Percentiles rank a stretch among this genome's conserved stretches.
phyloP scores from a whole-genome alignment of 2,797 vertebrate genomes.

The Enteromius radiatus region DNA sequence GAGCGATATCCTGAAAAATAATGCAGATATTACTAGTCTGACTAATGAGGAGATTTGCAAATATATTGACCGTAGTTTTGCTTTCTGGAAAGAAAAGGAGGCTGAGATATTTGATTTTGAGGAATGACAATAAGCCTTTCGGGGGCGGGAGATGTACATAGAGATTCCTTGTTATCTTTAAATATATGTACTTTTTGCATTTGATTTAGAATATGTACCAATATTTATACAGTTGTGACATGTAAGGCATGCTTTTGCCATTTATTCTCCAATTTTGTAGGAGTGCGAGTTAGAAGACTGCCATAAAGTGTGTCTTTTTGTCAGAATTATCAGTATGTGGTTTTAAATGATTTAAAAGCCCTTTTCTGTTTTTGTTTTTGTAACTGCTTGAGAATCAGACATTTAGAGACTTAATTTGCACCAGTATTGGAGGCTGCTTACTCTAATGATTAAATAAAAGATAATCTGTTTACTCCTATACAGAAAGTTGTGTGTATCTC shows the following conservation, averaged over 20 bases:
- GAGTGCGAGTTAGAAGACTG: constrained; percentile 1
- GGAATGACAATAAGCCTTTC: constrained; percentile 60
- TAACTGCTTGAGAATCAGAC: neutral
- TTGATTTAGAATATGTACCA: constrained; percentile 18
- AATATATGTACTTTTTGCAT: constrained; percentile 46
- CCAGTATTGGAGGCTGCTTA: neutral
- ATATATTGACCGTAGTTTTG: constrained; percentile 94
- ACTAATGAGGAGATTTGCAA: constrained; percentile 90
- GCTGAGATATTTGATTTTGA: constrained; percentile 93
- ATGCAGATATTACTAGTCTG: constrained; percentile 75
- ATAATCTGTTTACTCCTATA: constrained; percentile 13
- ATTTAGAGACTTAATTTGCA: constrained; percentile 15
- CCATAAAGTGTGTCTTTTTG: neutral
- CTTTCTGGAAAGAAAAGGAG: constrained; percentile 98
- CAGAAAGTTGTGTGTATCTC: constrained; percentile 41
- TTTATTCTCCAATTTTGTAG: constrained; percentile 15
- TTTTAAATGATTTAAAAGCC: neutral
- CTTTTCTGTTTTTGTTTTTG: constrained; percentile 20
- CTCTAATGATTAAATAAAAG: constrained; percentile 39
- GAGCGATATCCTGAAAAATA: constrained; percentile 50
- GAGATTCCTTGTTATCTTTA: constrained; percentile 63
- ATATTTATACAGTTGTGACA: constrained; percentile 27
- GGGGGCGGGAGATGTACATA: neutral
- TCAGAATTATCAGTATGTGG: neutral
- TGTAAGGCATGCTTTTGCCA: neutral